Conservation (phyloP, 2,797 vertebrate species). For the Pipistrellus pygmaeus region DNA sequence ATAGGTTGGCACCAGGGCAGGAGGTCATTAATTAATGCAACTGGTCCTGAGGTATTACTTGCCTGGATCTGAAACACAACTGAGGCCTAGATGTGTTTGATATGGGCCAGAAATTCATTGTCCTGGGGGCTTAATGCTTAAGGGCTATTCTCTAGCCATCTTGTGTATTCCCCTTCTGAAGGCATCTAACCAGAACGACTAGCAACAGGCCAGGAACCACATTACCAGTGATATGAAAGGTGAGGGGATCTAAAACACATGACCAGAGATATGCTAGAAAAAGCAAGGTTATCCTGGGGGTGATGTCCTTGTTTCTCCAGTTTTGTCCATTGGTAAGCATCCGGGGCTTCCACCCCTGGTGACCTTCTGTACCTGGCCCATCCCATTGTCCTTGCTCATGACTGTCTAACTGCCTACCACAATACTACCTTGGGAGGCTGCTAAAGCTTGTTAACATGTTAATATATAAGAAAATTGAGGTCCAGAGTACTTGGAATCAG, state of each 20-base stretch:
- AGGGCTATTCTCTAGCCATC: not conserved
- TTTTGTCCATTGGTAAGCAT: not conserved
- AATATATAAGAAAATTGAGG: slow-evolving; percentile 42
- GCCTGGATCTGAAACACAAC: not conserved
- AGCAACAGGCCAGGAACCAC: not conserved
- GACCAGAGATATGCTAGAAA: not conserved
- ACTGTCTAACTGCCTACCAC: not conserved
- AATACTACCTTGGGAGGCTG: not conserved
- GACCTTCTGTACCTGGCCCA: not conserved
- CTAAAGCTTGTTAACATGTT: not conserved
- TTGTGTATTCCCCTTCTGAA: not conserved
- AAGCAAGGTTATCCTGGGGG: not conserved
- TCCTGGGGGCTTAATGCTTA: not conserved
- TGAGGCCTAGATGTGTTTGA: not conserved
- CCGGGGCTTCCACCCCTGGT: not conserved
- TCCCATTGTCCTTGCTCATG: not conserved
- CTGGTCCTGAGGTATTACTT: not conserved
- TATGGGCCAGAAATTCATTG: not conserved
- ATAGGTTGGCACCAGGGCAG: not conserved
- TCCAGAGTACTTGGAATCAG: not conserved
- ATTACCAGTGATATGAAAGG: not conserved
- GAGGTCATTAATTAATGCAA: not conserved
- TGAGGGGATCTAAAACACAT: not conserved
- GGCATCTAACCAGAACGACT: not conserved
- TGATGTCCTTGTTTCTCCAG: not conserved